Percentiles rank a stretch among this genome's conserved stretches.
These are phyloP conservation scores for Fundulus diaphanus DNA, from an alignment of 2,797 vertebrate genomes.

Conservation along the genomic window DNA sequence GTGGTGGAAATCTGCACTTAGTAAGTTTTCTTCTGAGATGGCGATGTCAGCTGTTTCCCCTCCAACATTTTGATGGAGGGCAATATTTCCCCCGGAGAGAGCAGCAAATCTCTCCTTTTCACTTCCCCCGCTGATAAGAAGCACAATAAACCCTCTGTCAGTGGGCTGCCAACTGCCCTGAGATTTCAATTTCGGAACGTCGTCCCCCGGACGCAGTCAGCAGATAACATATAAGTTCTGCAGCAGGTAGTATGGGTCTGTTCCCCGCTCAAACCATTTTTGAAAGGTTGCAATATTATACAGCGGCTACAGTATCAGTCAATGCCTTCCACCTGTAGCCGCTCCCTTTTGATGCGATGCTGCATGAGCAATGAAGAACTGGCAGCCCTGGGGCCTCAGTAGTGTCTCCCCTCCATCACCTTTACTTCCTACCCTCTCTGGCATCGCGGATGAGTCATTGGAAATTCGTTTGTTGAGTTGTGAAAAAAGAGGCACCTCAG, in stretches of 20 bases:
- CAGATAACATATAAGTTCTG: constrained; percentile 58
- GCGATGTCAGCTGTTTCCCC: constrained; percentile 52
- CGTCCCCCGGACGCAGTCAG: constrained; percentile 42
- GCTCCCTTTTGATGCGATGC: constrained; percentile 26
- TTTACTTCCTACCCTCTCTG: constrained; percentile 36
- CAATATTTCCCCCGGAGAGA: constrained; percentile 21
- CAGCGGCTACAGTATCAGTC: constrained; percentile 55
- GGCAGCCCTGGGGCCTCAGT: constrained; percentile 25
- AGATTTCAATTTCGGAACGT: constrained; percentile 53
- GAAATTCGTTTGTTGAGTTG: constrained; percentile 50
- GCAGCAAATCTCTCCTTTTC: constrained; percentile 34
- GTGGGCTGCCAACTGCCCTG: constrained; percentile 16
- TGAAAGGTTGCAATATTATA: constrained; percentile 69
- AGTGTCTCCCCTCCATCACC: constrained; percentile 30
- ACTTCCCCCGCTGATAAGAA: constrained; percentile 46
- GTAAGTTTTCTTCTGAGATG: constrained; percentile 22
- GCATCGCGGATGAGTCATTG: constrained; percentile 20
- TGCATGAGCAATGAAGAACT: constrained; percentile 57
- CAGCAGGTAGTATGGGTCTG: constrained; percentile 26
- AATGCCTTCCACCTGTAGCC: constrained; percentile 64
- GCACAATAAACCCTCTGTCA: constrained; percentile 59
- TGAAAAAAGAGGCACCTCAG: constrained; percentile 28
- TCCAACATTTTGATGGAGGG: constrained; percentile 36
- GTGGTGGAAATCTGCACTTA: constrained; percentile 14
- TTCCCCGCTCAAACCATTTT: constrained; percentile 64